A percentile compares a stretch with the other conserved stretches of the same genome.
Conservation (phyloP, 2,113 vertebrate genomes). For the Laticauda colubrina region DNA sequence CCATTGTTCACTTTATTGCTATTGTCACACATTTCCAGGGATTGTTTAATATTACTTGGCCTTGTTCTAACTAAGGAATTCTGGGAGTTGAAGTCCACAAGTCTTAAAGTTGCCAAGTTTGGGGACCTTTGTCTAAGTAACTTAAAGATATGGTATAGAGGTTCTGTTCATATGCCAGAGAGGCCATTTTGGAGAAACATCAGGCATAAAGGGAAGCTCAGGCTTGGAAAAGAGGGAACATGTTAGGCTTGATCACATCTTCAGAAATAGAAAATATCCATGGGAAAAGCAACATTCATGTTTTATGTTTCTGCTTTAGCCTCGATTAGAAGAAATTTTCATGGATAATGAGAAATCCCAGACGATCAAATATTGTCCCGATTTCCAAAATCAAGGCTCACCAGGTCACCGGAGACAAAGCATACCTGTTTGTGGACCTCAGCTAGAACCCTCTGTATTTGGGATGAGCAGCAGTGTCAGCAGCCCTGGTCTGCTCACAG, state of each 20-base stretch:
- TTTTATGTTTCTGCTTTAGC: slow-evolving; percentile 68
- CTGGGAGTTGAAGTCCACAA: too few relatives aligned
- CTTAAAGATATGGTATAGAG: background rate
- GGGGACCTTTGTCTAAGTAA: background rate
- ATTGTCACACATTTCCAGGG: background rate
- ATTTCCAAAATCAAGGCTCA: slow-evolving; percentile 73
- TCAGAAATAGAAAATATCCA: background rate
- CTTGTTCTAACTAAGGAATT: too few relatives aligned
- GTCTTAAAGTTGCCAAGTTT: too few relatives aligned
- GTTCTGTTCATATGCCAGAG: background rate
- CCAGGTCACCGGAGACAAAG: slow-evolving; percentile 81
- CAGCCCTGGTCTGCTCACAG: slow-evolving; percentile 77
- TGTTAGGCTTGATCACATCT: background rate
- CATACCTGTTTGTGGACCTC: slow-evolving; percentile 81
- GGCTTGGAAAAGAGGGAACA: background rate
- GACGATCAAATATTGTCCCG: slow-evolving; percentile 85
- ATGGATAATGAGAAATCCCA: slow-evolving; percentile 80
- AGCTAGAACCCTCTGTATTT: slow-evolving; percentile 68
- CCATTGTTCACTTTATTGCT: background rate
- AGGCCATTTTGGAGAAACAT: background rate
- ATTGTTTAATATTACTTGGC: background rate
- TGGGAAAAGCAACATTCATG: background rate
- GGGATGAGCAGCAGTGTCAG: slow-evolving; percentile 82
- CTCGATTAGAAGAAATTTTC: slow-evolving; percentile 81
- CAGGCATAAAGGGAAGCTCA: background rate